A percentile compares a stretch with the other conserved stretches of the same genome.
Conservation (phyloP, 2,888 invertebrate species). For the Laothoe populi region DNA sequence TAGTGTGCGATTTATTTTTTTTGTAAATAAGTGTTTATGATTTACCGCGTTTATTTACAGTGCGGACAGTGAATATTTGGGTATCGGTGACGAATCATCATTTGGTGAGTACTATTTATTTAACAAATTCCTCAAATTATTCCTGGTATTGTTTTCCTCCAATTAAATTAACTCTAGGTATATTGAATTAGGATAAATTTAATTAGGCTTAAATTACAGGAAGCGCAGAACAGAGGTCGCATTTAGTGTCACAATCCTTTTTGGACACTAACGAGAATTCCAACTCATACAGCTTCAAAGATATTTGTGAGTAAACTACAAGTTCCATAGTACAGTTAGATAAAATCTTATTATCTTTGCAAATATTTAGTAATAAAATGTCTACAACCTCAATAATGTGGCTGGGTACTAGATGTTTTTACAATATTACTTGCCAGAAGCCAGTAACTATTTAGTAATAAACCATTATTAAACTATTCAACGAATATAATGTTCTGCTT, state of each 20-base stretch:
- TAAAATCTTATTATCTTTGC: too few relatives aligned
- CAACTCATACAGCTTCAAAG: constrained; percentile 65
- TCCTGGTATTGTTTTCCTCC: constrained; percentile 24
- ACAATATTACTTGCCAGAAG: too few relatives aligned
- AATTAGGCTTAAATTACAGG: constrained; percentile 70
- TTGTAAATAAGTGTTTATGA: constrained; percentile 43
- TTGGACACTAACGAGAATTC: constrained; percentile 81
- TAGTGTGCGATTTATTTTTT: constrained; percentile 48
- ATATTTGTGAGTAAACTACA: constrained; percentile 63
- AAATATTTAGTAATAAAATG: too few relatives aligned
- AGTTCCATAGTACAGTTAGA: too few relatives aligned
- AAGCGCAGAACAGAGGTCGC: constrained; percentile 75
- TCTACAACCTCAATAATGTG: too few relatives aligned
- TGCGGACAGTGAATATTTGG: constrained; percentile 76
- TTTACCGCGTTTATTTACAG: constrained; percentile 64
- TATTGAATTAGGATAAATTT: constrained; percentile 62
- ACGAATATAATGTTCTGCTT: too few relatives aligned
- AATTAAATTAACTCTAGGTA: constrained; percentile 57
- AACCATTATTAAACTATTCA: too few relatives aligned
- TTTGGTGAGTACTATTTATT: constrained; percentile 61
- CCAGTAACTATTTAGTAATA: too few relatives aligned
- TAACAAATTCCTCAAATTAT: neutral
- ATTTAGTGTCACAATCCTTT: constrained; percentile 82
- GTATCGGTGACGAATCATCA: constrained; percentile 74
- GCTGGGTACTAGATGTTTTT: too few relatives aligned